phyloP scores from a whole-genome alignment of 2,797 vertebrate genomes.

The Mormyrops boulengeri region DNA sequence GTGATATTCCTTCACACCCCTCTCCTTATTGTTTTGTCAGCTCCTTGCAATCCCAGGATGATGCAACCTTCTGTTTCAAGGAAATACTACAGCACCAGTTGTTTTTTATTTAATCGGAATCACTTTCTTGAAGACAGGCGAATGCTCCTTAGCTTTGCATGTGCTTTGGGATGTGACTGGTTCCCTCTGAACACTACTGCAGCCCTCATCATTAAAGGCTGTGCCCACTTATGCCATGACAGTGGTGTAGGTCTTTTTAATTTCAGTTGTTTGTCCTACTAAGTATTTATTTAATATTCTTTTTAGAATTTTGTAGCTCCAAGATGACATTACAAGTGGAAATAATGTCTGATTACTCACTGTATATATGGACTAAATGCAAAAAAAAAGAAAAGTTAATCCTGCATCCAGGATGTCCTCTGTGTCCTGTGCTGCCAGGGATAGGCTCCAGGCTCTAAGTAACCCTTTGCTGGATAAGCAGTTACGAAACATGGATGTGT shows the following conservation, averaged over 20 bases:
- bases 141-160: neutral
- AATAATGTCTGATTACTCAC: neutral
- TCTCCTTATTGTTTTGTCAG: neutral
- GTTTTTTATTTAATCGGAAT: neutral
- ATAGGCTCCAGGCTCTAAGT: neutral
- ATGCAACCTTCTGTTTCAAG: neutral
- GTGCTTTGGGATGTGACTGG: neutral
- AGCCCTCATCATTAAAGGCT: neutral
- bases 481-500: neutral
- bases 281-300: neutral
- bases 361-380: neutral
- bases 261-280: neutral
- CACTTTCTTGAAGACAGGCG: neutral
- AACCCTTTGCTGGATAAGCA: neutral
- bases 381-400: neutral
- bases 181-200: neutral
- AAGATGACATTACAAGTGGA: neutral
- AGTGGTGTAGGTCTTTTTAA: neutral
- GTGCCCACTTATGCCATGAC: neutral
- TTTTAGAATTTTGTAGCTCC: neutral
- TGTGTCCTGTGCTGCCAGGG: neutral
- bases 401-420: neutral
- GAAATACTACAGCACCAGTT: neutral
- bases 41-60: neutral
- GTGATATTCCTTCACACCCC: neutral